Evolutionary conservation across 64 coral and sea anemone genomes (phyloP).

Genomic region (Porites australiensis): DNA sequence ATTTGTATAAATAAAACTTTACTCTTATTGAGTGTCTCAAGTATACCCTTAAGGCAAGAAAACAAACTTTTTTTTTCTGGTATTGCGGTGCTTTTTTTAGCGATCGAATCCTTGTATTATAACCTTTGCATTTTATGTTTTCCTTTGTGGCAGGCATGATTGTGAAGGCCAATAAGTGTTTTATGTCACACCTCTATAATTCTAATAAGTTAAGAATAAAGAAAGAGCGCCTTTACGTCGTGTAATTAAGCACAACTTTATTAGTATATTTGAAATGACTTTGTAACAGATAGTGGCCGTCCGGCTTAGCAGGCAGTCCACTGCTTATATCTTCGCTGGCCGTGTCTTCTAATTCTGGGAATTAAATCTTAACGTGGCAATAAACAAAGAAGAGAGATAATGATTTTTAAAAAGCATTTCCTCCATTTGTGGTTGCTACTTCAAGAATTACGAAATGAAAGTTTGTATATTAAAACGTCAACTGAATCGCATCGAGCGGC

Average conservation of each 20-base stretch:
- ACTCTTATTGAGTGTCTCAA: background rate
- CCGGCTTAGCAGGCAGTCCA: too few relatives aligned
- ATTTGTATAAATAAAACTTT: background rate
- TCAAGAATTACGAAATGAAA: conserved; percentile 1
- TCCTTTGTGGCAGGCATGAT: background rate
- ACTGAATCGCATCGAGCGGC: background rate
- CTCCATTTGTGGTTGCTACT: background rate
- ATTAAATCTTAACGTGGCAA: background rate
- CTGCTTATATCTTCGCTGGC: too few relatives aligned
- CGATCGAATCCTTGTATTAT: background rate
- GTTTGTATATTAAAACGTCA: conserved; percentile 48
- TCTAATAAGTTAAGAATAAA: conserved; percentile 30
- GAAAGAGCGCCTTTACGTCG: background rate
- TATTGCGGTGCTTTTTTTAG: background rate
- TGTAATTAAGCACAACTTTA: conserved; percentile 27
- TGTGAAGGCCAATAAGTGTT: background rate
- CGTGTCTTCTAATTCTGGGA: background rate
- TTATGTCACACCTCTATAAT: conserved; percentile 42
- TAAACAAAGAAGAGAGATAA: background rate
- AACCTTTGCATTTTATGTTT: background rate
- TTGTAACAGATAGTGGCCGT: background rate
- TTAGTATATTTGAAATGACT: conserved; percentile 16
- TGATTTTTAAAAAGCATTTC: background rate
- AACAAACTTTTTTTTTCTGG: background rate
- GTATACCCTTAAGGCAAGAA: background rate